Evolutionary conservation across 2,113 vertebrate genomes (phyloP).

Genomic region (Actinemys pallida): DNA sequence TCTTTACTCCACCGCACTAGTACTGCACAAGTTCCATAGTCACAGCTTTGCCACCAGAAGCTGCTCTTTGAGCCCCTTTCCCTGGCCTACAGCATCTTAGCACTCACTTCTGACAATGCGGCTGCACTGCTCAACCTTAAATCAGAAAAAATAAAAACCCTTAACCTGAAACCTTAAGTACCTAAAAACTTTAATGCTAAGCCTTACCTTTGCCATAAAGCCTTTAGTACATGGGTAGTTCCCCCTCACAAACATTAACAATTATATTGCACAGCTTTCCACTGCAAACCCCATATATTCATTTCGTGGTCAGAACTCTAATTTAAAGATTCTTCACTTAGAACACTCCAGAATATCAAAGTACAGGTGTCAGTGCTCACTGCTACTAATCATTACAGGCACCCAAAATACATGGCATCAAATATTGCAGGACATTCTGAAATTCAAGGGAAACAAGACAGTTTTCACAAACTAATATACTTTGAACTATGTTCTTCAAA

Average conservation of each 20-base stretch:
- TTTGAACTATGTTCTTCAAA: constrained; percentile 1
- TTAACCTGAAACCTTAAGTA: not conserved
- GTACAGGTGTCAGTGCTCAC: not conserved
- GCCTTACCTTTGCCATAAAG: not conserved
- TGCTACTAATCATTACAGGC: not conserved
- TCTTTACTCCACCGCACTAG: not conserved
- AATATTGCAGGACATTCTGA: constrained; percentile 18
- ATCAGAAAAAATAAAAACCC: not conserved
- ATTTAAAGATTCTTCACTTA: not conserved
- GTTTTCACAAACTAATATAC: not conserved
- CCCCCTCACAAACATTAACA: not conserved
- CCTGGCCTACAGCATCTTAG: not conserved
- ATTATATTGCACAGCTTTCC: not conserved
- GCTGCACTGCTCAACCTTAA: not conserved
- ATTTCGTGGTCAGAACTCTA: not conserved
- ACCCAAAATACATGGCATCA: not conserved
- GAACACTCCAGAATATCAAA: not conserved
- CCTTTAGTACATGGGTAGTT: not conserved
- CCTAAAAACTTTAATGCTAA: constrained; percentile 11
- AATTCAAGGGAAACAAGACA: not conserved
- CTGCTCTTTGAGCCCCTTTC: not conserved
- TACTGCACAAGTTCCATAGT: not conserved
- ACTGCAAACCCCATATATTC: not conserved
- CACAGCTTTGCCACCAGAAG: not conserved
- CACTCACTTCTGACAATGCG: not conserved